A percentile compares a stretch with the other conserved stretches of the same genome.
Evolutionary conservation across 2,888 invertebrate genomes (phyloP).

Genomic region (Boloria selene): DNA sequence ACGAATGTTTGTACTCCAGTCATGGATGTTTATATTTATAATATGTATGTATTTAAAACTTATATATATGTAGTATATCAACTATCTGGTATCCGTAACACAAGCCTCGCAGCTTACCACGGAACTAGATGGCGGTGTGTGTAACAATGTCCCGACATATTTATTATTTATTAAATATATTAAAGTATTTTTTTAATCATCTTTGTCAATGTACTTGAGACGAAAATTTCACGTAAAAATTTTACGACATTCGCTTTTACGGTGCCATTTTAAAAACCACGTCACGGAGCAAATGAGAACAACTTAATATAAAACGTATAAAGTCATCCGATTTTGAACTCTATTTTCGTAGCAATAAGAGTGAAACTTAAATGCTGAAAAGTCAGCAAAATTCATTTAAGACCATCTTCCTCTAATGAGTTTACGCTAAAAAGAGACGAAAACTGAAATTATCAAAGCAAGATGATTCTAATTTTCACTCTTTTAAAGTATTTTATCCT

Average conservation of each 20-base stretch:
- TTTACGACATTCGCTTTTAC: constrained; percentile 52
- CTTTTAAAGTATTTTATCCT: constrained; percentile 5
- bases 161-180: too few species aligned
- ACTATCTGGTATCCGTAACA: too few species aligned
- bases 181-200: constrained; percentile 20
- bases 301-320: constrained; percentile 33
- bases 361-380: constrained; percentile 11
- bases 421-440: constrained; percentile 34
- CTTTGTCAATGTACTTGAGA: constrained; percentile 20
- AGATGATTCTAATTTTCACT: constrained; percentile 25
- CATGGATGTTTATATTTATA: too few species aligned
- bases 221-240: constrained; percentile 52
- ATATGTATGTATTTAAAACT: too few species aligned
- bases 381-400: constrained; percentile 31
- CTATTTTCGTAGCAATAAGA: constrained; percentile 7
- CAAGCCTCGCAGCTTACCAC: too few species aligned
- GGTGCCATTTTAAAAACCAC: constrained; percentile 48
- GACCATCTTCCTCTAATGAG: constrained; percentile 35
- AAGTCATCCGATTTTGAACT: constrained; percentile 16
- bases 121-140: too few species aligned
- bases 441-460: constrained; percentile 31
- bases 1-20: too few species aligned
- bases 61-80: too few species aligned
- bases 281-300: constrained; percentile 42
- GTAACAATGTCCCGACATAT: too few species aligned